Evolutionary conservation across 2,797 vertebrate species (phyloP).

Genomic region (Parauchenoglanis ngamensis): DNA sequence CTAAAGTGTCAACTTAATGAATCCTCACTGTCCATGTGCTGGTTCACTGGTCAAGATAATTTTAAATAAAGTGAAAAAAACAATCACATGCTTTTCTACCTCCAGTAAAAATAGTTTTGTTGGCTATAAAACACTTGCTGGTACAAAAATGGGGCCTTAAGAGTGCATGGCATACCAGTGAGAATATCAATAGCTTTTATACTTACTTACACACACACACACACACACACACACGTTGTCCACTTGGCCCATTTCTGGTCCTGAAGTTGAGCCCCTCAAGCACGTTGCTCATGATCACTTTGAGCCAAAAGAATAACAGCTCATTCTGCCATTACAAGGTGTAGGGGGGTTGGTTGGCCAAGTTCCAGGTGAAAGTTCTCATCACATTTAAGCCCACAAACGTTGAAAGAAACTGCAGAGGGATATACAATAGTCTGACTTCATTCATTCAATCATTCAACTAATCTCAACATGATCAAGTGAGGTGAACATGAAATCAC

Average conservation of each 20-base stretch:
- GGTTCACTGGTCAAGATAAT: background rate
- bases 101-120: background rate
- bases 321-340: background rate
- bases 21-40: background rate
- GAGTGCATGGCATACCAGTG: constrained; percentile 23
- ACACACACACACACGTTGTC: background rate
- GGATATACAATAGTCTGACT: constrained; percentile 7
- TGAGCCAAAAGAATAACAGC: constrained; percentile 21
- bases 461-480: background rate
- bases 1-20: background rate
- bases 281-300: constrained; percentile 19
- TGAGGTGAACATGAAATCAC: background rate
- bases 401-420: background rate
- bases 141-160: background rate
- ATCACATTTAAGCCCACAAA: background rate
- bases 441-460: background rate
- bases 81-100: background rate
- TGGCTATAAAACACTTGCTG: constrained; percentile 10
- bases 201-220: background rate
- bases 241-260: constrained; percentile 27
- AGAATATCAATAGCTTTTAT: constrained; percentile 20
- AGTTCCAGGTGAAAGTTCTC: background rate
- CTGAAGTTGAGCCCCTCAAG: constrained; percentile 11
- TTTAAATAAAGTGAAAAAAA: background rate
- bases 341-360: background rate